Conservation (phyloP, 2,113 vertebrate genomes). For the Carettochelys insculpta region DNA sequence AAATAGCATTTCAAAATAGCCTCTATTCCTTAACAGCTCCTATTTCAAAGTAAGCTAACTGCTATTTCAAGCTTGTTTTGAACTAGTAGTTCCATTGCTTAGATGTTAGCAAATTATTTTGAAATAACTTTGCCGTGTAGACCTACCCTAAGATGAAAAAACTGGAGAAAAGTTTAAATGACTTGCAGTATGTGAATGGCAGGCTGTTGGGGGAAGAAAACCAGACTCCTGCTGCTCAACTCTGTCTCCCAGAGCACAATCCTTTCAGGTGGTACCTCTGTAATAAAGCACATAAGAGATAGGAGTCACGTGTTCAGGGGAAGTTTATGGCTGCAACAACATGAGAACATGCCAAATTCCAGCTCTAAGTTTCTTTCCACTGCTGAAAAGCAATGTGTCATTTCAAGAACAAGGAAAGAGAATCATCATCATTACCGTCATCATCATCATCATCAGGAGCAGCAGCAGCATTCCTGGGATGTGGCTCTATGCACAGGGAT, state of each 20-base stretch:
- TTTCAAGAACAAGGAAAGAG: background rate
- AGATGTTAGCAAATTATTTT: no score
- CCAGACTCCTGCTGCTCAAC: background rate
- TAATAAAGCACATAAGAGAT: background rate
- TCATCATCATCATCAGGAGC: background rate
- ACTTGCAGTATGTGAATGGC: background rate
- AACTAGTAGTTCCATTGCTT: no score
- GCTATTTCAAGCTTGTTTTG: no score
- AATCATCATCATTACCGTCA: background rate
- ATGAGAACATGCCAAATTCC: background rate
- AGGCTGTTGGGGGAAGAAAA: background rate
- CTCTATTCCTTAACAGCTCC: no score
- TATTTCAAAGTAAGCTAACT: no score
- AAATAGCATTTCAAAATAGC: no score
- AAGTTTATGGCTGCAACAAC: background rate
- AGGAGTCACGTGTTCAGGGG: background rate
- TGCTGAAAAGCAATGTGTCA: background rate
- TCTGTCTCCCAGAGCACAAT: background rate
- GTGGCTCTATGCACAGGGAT: background rate
- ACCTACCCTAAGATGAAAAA: background rate
- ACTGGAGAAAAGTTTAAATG: background rate
- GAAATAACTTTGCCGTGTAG: no score
- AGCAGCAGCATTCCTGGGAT: no score
- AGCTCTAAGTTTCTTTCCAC: background rate
- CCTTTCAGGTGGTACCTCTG: background rate